Base-by-base conservation (phyloP, 2,797 vertebrate genomes). In the Acestrorhynchus altus region DNA sequence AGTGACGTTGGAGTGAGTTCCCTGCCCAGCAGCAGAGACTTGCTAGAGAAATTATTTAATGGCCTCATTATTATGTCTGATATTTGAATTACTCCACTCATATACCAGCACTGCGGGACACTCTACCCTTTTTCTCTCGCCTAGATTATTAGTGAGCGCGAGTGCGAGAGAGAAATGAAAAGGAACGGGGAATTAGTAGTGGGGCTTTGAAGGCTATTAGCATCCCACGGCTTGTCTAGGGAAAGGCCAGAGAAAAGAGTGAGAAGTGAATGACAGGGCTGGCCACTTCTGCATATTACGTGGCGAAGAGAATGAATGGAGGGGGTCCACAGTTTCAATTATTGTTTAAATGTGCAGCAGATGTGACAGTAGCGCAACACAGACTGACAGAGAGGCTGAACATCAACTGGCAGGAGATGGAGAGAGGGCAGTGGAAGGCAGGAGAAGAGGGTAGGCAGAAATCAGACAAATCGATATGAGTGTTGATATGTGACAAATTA, bases 81-180 rank as follows among this genome's bases (percentile, higher is more conserved):
- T 83, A 79, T 79, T 81, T 60, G 66, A 81, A 70, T 65, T 51
- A 75, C 54, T 63, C 77, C 66, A 46, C 83, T 89, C 78, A 82
- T 82, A 81, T 83, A 82, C 86, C 71, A 49, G 42, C 65, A 74
- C 79, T 79, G 76, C 70, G 68, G 76, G 79, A 83, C 70, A 71
- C 66, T 57, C 57, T n/a, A 69, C 56, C 20, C 39, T 39, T 44
- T 49, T 52, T 71, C 49, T 71, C 66, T 72, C 5, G 54, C 35
- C 63, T 74, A 39, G 24, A 81, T 83, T 81, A 77, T 79, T 59
- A 73, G 64, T 52, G 59, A 76, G 72, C 65, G 60, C 74, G 75
- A 77, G 44, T 16, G 61, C 74, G 75, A 39, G 31, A 74, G 71
- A 47, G 74, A 72, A 76, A 72, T 66, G 52, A 61, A 51, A 46